Evolutionary conservation across 2,797 vertebrate genomes (phyloP).

Genomic region (Gephyroberyx darwinii): DNA sequence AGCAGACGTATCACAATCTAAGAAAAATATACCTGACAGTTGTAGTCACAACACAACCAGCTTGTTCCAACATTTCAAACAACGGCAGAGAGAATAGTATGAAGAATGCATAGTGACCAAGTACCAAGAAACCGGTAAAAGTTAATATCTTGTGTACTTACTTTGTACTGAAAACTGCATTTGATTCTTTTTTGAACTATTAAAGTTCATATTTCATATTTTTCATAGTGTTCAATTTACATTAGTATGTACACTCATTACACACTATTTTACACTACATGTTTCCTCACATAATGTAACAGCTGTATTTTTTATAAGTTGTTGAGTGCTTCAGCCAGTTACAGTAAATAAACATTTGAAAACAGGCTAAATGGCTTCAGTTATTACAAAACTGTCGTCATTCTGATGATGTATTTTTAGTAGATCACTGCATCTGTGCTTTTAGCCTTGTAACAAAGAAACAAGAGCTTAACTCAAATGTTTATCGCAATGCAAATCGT

Average conservation of each 20-base stretch:
- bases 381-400: conserved; percentile 12
- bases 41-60: conserved; percentile 16
- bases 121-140: too few relatives aligned
- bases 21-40: neutral
- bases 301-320: conserved; percentile 37
- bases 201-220: conserved; percentile 29
- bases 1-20: neutral
- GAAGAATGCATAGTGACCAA: neutral
- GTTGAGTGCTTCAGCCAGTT: conserved; percentile 19
- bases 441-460: conserved; percentile 18
- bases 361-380: conserved; percentile 34
- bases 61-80: neutral
- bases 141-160: neutral
- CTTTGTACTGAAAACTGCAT: too few relatives aligned
- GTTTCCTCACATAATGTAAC: conserved; percentile 62
- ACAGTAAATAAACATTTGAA: conserved; percentile 5
- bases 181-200: too few relatives aligned
- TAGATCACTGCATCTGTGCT: neutral
- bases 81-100: neutral
- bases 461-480: conserved; percentile 4
- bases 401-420: too few relatives aligned
- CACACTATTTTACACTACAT: neutral
- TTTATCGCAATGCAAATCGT: conserved; percentile 22
- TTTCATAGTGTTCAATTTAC: conserved; percentile 46
- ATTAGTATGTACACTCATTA: too few relatives aligned